These are phyloP conservation scores for Nerophis ophidion DNA, from an alignment of 2,113 vertebrate species.

Conservation along the genomic window DNA sequence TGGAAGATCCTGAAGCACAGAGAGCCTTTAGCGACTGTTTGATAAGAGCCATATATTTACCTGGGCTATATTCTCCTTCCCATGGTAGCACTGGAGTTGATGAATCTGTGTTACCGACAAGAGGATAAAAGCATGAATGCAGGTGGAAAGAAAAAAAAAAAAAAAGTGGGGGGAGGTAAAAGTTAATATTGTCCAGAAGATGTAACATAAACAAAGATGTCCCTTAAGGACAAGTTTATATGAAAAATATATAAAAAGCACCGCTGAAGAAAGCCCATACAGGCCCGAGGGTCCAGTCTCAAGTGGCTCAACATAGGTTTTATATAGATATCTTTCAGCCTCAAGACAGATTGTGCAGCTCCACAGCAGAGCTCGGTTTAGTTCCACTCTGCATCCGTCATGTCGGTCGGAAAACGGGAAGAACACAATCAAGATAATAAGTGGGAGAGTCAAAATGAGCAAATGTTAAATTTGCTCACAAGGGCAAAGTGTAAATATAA, in stretches of 20 bases:
- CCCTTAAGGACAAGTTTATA: constrained; percentile 26
- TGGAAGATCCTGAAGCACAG: constrained; percentile 9
- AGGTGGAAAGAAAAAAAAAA: constrained; percentile 8
- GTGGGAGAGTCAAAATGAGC: too few species aligned
- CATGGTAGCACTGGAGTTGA: constrained; percentile 20
- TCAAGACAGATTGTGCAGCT: constrained; percentile 6
- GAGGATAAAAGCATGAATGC: constrained; percentile 36
- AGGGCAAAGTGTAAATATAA: neutral
- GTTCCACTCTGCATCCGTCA: neutral
- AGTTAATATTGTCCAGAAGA: constrained; percentile 28
- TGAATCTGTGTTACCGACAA: constrained; percentile 21
- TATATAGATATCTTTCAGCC: constrained; percentile 24
- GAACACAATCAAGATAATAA: neutral
- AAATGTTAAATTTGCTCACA: neutral
- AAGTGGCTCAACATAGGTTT: constrained; percentile 27
- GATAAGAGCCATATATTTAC: constrained; percentile 40
- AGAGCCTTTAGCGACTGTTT: constrained; percentile 31
- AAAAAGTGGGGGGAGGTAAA: neutral
- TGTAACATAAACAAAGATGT: constrained; percentile 18
- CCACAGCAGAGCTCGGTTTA: neutral
- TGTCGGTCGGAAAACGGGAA: neutral
- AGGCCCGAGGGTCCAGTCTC: constrained; percentile 21
- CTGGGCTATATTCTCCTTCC: constrained; percentile 28
- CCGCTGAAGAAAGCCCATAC: constrained; percentile 6
- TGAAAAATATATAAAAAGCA: constrained; percentile 17